phyloP scores from a whole-genome alignment of 2,113 vertebrate genomes.

The Lampris megalopsis region DNA sequence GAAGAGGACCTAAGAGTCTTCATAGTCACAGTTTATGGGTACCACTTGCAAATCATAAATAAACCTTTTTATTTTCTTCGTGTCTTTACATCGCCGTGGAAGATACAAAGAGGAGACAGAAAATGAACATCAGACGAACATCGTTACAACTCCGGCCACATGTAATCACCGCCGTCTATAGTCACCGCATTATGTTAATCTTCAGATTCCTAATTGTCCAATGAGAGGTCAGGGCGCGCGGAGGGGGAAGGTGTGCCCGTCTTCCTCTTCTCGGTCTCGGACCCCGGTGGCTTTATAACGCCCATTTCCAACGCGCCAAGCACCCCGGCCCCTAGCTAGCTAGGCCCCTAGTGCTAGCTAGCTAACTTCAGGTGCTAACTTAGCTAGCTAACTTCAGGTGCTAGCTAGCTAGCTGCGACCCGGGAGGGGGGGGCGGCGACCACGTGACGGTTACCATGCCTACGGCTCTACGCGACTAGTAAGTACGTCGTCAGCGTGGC shows the following conservation, averaged over 20 bases:
- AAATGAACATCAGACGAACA: constrained; percentile 78
- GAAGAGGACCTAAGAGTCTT: constrained; percentile 81
- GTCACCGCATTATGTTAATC: constrained; percentile 34
- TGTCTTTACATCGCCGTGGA: constrained; percentile 51
- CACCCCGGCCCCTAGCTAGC: constrained; percentile 54
- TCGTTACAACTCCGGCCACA: constrained; percentile 82
- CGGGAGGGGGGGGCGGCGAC: no score
- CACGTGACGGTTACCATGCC: no score
- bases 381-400: no score
- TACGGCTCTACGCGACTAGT: constrained; percentile 17
- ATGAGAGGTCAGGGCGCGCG: constrained; percentile 85
- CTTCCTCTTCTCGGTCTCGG: constrained; percentile 65
- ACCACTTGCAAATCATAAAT: constrained; percentile 90
- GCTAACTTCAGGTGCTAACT: no score
- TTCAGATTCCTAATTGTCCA: constrained; percentile 84
- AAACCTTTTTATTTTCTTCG: constrained; percentile 78
- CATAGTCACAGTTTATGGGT: constrained; percentile 92
- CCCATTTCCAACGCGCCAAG: constrained; percentile 59
- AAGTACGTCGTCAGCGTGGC: constrained; percentile 47
- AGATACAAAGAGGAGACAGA: constrained; percentile 37
- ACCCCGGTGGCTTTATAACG: constrained; percentile 69
- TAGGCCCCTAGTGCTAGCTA: no score
- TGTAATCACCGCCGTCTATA: constrained; percentile 49
- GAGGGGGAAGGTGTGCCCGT: constrained; percentile 82
- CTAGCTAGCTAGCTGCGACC: no score